phyloP scores from a whole-genome alignment of 2,113 vertebrate genomes.

The Ailuropoda melanoleuca region DNA sequence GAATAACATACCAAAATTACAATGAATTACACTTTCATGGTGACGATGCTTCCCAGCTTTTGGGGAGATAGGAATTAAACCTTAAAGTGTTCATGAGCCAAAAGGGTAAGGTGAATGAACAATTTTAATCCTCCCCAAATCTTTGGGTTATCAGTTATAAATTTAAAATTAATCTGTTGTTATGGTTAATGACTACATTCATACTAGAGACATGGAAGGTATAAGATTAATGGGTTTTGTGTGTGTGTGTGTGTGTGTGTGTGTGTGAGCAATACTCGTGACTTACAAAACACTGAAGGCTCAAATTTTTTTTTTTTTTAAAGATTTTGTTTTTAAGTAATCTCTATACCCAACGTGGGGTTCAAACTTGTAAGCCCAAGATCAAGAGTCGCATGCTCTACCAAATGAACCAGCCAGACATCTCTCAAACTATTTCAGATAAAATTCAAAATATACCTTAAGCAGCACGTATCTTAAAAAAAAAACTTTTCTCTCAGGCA shows the following conservation, averaged over 20 bases:
- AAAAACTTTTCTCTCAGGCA: not conserved
- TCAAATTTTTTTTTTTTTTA: not conserved
- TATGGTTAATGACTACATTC: not conserved
- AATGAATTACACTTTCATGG: not conserved
- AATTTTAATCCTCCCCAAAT: not conserved
- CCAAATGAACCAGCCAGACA: not conserved
- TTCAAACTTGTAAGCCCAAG: not conserved
- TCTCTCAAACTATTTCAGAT: not conserved
- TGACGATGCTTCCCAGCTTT: not conserved
- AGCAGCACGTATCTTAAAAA: slow-evolving; percentile 1
- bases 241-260: not conserved
- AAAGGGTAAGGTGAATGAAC: not conserved
- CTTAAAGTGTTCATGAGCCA: not conserved
- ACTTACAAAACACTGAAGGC: not conserved
- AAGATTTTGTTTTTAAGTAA: not conserved
- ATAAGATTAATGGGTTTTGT: not conserved
- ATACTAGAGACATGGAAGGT: not conserved
- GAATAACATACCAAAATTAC: not conserved
- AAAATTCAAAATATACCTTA: not conserved
- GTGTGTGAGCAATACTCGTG: not conserved
- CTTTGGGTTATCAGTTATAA: not conserved
- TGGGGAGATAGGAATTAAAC: not conserved
- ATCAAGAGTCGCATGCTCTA: not conserved
- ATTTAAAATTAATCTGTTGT: not conserved
- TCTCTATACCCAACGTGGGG: not conserved